phyloP scores from a whole-genome alignment of 2,888 invertebrate species.

The Spisula solida region DNA sequence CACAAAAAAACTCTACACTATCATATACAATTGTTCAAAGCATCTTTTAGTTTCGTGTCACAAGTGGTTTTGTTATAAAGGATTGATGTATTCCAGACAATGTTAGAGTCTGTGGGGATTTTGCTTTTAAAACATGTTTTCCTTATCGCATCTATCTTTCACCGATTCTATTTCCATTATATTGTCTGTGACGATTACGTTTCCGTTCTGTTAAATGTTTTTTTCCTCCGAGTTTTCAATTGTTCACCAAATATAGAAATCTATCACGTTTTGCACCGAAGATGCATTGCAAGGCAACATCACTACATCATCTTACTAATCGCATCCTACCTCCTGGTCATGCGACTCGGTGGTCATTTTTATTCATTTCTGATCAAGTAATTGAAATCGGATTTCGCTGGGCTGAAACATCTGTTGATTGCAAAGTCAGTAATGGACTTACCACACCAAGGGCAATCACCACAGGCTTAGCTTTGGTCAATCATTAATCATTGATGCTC shows the following conservation, averaged over 20 bases:
- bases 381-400: constrained; percentile 1
- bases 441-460: background rate
- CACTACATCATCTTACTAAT: background rate
- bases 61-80: background rate
- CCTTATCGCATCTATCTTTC: constrained; percentile 8
- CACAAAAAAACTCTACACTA: too few relatives aligned
- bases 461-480: constrained; percentile 16
- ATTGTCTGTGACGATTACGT: background rate
- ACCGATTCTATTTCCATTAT: constrained; percentile 12
- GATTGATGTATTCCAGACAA: background rate
- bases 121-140: background rate
- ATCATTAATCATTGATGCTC: constrained; percentile 48
- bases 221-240: background rate
- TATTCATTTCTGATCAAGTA: constrained; percentile 6
- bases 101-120: background rate
- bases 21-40: too few relatives aligned
- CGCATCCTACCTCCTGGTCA: background rate
- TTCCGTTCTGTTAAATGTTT: constrained; percentile 1
- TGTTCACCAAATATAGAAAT: background rate
- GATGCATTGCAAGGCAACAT: background rate
- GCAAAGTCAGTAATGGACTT: background rate
- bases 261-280: background rate
- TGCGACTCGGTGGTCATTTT: background rate
- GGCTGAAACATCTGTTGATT: constrained; percentile 21
- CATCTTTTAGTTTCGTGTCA: background rate